Evolutionary conservation across 2,888 invertebrate genomes (phyloP).

Genomic region (Amiota minor): DNA sequence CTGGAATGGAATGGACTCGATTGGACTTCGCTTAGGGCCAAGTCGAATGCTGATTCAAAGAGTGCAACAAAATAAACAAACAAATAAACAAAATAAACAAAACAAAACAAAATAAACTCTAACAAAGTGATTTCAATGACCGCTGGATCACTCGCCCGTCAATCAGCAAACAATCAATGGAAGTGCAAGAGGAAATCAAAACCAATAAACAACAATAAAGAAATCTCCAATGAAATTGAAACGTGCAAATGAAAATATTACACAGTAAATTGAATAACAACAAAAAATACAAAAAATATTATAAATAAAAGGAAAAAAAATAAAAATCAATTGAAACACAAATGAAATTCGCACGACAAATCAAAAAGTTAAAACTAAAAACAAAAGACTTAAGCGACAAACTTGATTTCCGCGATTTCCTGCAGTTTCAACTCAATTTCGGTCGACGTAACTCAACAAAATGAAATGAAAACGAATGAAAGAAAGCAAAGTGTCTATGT

Average conservation of each 20-base stretch:
- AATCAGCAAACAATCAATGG: slow-evolving; percentile 10
- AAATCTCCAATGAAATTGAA: slow-evolving; percentile 15
- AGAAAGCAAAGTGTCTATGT: slow-evolving; percentile 41
- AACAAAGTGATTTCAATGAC: neutral
- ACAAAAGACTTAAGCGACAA: slow-evolving; percentile 44
- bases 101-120: neutral
- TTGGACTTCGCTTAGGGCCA: neutral
- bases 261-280: neutral
- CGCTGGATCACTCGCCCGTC: neutral
- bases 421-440: slow-evolving; percentile 22
- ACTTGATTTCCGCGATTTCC: slow-evolving; percentile 37
- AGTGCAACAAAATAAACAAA: slow-evolving; percentile 22
- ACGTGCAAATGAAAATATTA: slow-evolving; percentile 22
- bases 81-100: slow-evolving; percentile 6
- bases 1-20: neutral
- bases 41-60: neutral
- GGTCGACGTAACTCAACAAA: slow-evolving; percentile 21
- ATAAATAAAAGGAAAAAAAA: neutral
- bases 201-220: too few species aligned
- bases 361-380: slow-evolving; percentile 2
- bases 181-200: too few species aligned
- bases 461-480: slow-evolving; percentile 36
- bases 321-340: neutral
- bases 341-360: neutral
- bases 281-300: neutral